Conservation (phyloP, 1,140 invertebrate genomes). For the Musca domestica region DNA sequence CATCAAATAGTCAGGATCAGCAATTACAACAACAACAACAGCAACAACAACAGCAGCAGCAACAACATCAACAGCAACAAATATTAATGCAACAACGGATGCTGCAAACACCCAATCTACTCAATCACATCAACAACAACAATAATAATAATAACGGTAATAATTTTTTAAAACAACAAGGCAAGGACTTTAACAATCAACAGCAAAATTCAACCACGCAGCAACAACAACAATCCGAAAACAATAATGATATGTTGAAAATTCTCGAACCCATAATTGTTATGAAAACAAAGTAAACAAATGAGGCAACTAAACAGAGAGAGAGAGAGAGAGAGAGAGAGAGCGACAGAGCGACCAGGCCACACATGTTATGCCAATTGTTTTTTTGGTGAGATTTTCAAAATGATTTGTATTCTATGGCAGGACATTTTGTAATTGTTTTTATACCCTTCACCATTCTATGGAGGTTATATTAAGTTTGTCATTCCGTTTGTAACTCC, state of each 20-base stretch:
- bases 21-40: constrained; percentile 37
- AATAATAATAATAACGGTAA: constrained; percentile 10
- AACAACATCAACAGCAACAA: constrained; percentile 32
- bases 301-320: constrained; percentile 45
- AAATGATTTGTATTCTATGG: too few relatives aligned
- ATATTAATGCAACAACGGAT: constrained; percentile 27
- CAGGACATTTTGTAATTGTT: too few relatives aligned
- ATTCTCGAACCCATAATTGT: constrained; percentile 53
- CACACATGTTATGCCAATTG: too few relatives aligned
- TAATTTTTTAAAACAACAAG: constrained; percentile 10
- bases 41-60: constrained; percentile 32
- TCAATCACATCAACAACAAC: constrained; percentile 31
- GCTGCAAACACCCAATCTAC: constrained; percentile 23
- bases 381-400: too few relatives aligned
- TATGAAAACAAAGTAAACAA: constrained; percentile 53
- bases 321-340: too few relatives aligned
- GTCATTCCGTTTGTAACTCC: too few relatives aligned
- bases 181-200: constrained; percentile 32
- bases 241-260: constrained; percentile 51
- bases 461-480: too few relatives aligned
- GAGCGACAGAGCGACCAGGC: too few relatives aligned
- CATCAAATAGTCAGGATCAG: constrained; percentile 33
- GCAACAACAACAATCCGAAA: constrained; percentile 32
- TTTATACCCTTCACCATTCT: too few relatives aligned
- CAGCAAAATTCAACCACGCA: constrained; percentile 31